Evolutionary conservation across 2,888 invertebrate species (phyloP).

Genomic region (Dichetophora obliterata): DNA sequence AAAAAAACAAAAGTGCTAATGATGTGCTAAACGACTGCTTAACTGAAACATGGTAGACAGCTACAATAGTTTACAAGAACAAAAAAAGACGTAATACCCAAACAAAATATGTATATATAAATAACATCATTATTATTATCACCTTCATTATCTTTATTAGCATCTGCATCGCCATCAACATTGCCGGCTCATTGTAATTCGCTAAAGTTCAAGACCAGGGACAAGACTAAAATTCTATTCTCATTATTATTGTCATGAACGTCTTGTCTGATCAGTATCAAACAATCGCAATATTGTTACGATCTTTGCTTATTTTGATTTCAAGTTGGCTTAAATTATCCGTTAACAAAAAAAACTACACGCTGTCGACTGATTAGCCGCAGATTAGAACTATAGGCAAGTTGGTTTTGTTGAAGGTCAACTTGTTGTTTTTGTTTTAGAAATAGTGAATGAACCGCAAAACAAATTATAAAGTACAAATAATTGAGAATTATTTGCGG

Average conservation of each 20-base stretch:
- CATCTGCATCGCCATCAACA: too few species aligned
- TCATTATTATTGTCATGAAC: too few species aligned
- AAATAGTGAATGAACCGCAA: conserved; percentile 27
- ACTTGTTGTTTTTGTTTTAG: not conserved
- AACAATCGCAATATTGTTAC: not conserved
- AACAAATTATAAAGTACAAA: conserved; percentile 4
- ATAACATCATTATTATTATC: too few species aligned
- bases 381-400: not conserved
- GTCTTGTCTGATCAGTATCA: conserved; percentile 37
- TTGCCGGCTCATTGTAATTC: conserved; percentile 36
- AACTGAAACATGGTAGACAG: not conserved
- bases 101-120: too few species aligned
- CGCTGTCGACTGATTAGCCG: not conserved
- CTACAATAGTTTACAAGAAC: too few species aligned
- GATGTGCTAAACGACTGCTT: conserved; percentile 19
- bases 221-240: conserved; percentile 56
- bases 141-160: too few species aligned
- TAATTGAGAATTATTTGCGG: not conserved
- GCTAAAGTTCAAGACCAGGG: conserved; percentile 63
- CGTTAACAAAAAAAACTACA: not conserved
- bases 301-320: not conserved
- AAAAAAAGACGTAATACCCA: too few species aligned
- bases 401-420: not conserved
- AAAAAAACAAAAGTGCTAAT: conserved; percentile 12
- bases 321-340: conserved; percentile 7